A percentile compares a stretch with the other conserved stretches of the same genome.
Conservation (phyloP, 1,140 invertebrate species). For the Armadillidium nasatum region DNA sequence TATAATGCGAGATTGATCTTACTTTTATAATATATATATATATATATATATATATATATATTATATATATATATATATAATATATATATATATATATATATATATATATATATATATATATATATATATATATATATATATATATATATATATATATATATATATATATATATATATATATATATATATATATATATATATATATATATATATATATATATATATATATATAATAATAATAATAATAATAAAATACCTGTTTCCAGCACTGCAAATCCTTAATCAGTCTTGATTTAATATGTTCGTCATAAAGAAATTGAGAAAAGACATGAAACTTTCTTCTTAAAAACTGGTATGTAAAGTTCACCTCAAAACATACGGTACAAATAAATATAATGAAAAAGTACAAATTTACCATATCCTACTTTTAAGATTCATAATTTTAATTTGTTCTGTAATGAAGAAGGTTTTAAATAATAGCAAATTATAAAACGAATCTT, state of each 20-base stretch:
- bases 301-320: constrained; percentile 96
- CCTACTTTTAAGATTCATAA: no score
- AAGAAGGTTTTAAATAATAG: background rate
- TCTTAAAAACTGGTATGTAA: constrained; percentile 91
- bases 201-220: constrained; percentile 12
- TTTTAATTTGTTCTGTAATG: background rate
- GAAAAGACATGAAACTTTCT: constrained; percentile 93
- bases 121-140: no score
- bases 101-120: no score
- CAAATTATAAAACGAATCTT: background rate
- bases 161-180: background rate
- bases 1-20: no score
- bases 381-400: background rate
- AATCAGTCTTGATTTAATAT: constrained; percentile 90
- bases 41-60: no score
- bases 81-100: no score
- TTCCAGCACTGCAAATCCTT: constrained; percentile 78
- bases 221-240: background rate
- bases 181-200: background rate
- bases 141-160: no score
- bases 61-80: no score
- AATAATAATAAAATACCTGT: constrained; percentile 49
- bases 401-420: background rate
- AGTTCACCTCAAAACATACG: constrained; percentile 66
- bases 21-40: no score